These are phyloP conservation scores for Neolamprologus brichardi DNA, from an alignment of 2,113 vertebrate genomes.

Conservation along the genomic window DNA sequence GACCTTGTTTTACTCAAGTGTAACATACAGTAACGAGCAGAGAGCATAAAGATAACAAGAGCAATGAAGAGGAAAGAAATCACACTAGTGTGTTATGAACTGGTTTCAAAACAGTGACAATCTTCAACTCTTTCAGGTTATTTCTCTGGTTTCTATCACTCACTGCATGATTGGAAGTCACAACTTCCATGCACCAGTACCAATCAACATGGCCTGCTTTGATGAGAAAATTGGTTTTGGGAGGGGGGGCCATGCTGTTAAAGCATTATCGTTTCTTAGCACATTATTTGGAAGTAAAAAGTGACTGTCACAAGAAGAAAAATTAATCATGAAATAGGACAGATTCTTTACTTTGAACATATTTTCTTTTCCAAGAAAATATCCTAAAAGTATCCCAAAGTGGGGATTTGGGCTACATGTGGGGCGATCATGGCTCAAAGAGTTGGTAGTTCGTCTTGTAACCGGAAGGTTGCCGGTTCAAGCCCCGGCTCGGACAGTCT, in stretches of 20 bases:
- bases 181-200: background rate
- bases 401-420: background rate
- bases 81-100: background rate
- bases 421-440: background rate
- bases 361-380: background rate
- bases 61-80: background rate
- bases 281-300: background rate
- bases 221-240: background rate
- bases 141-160: background rate
- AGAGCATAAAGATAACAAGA: background rate
- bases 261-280: background rate
- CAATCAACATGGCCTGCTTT: background rate
- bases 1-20: conserved; percentile 12
- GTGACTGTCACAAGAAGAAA: background rate
- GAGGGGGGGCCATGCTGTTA: background rate
- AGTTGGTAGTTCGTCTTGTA: background rate
- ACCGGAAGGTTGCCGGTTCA: accelerated
- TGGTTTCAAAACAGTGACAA: background rate
- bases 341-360: background rate
- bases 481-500: background rate
- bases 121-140: background rate
- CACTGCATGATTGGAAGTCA: background rate
- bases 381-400: background rate
- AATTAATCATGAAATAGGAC: background rate
- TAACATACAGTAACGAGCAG: background rate